These are phyloP conservation scores for Trichomycterus rosablanca DNA, from an alignment of 2,113 vertebrate genomes.

Conservation along the genomic window DNA sequence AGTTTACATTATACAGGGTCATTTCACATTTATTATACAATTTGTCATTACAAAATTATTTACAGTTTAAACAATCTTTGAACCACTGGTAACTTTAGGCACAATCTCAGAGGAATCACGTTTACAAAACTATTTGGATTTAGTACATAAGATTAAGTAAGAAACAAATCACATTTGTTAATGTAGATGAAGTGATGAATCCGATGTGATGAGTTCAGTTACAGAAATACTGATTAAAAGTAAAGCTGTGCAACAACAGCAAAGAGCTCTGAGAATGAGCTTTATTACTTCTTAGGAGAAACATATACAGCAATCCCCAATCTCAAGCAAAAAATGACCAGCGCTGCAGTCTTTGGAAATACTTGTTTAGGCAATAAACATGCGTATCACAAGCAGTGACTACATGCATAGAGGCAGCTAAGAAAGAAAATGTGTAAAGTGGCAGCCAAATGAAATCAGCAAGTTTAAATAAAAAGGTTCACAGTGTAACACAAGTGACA, in stretches of 20 bases:
- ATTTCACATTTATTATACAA: slow-evolving; percentile 43
- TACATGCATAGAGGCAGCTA: slow-evolving; percentile 22
- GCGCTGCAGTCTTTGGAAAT: slow-evolving; percentile 30
- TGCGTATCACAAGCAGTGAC: slow-evolving; percentile 18
- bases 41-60: slow-evolving; percentile 48
- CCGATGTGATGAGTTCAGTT: slow-evolving; percentile 6
- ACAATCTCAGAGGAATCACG: slow-evolving; percentile 36
- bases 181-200: slow-evolving; percentile 6
- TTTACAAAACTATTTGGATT: slow-evolving; percentile 30
- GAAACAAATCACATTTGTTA: slow-evolving; percentile 5
- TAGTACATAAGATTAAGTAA: background rate
- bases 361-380: slow-evolving; percentile 9
- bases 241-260: slow-evolving; percentile 30
- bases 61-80: slow-evolving; percentile 29
- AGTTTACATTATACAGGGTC: slow-evolving; percentile 44
- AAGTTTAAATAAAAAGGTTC: slow-evolving; percentile 13
- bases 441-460: background rate
- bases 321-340: slow-evolving; percentile 4
- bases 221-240: slow-evolving; percentile 40
- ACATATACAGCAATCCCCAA: slow-evolving; percentile 1
- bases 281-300: background rate
- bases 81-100: slow-evolving; percentile 38
- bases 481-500: slow-evolving; percentile 36
- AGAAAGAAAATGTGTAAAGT: background rate
- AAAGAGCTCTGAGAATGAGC: background rate